Evolutionary conservation across 2,797 vertebrate genomes (phyloP).

Genomic region (Carcharodon carcharias): DNA sequence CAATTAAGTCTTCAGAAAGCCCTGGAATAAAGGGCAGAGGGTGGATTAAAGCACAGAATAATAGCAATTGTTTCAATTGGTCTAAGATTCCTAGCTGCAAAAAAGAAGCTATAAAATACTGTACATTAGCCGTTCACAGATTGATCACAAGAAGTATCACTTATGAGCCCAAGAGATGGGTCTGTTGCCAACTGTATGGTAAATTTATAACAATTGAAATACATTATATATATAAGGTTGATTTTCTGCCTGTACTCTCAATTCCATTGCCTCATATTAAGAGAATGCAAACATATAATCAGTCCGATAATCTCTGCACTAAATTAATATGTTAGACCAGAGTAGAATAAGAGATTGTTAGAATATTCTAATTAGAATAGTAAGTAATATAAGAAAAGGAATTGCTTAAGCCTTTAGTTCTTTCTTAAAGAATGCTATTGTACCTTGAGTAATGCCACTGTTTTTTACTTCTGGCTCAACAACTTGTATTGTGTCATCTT

Average conservation of each 20-base stretch:
- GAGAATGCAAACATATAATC: not conserved
- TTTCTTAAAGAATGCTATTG: conserved; percentile 41
- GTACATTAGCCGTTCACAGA: not conserved
- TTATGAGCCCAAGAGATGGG: not conserved
- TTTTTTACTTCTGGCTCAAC: conserved; percentile 73
- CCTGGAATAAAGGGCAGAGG: not conserved
- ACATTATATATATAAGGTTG: not conserved
- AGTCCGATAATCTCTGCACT: not conserved
- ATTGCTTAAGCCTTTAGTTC: not conserved
- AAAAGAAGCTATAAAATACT: not conserved
- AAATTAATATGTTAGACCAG: not conserved
- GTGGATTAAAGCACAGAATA: not conserved
- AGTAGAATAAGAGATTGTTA: not conserved
- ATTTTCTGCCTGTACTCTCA: not conserved
- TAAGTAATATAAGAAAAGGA: not conserved
- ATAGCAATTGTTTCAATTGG: not conserved
- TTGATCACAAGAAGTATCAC: not conserved
- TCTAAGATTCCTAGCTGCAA: not conserved
- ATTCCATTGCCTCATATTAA: not conserved
- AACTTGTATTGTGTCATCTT: conserved; percentile 87
- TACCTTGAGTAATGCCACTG: conserved; percentile 82
- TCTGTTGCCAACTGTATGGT: not conserved
- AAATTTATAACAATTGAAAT: not conserved
- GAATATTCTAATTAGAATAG: not conserved
- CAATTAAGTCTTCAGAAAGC: not conserved